Conservation (phyloP, 2,888 invertebrate genomes). For the Nomada flava region DNA sequence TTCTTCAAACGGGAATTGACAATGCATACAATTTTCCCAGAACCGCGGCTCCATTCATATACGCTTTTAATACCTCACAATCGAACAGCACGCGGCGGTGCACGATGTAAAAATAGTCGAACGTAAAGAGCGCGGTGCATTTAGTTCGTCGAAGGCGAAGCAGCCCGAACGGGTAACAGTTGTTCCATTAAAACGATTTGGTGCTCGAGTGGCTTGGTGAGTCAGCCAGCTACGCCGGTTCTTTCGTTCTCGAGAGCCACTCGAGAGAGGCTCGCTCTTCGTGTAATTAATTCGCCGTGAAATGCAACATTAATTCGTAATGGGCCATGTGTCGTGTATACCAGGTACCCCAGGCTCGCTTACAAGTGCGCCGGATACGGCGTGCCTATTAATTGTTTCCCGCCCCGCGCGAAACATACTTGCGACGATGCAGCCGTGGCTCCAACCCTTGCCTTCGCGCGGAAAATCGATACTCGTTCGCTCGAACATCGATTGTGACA, state of each 20-base stretch:
- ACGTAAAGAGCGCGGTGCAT: slow-evolving; percentile 41
- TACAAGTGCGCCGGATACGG: slow-evolving; percentile 57
- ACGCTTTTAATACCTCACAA: slow-evolving; percentile 23
- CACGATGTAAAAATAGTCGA: slow-evolving; percentile 50
- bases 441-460: background rate
- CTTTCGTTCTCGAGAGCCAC: slow-evolving; percentile 73
- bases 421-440: slow-evolving; percentile 21
- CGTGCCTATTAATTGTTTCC: slow-evolving; percentile 71
- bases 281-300: slow-evolving; percentile 82
- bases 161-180: slow-evolving; percentile 75
- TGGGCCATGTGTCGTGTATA: slow-evolving; percentile 77
- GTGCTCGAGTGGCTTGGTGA: slow-evolving; percentile 76
- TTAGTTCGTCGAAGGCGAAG: slow-evolving; percentile 51
- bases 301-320: slow-evolving; percentile 81
- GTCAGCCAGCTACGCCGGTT: slow-evolving; percentile 67
- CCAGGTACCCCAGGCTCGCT: slow-evolving; percentile 68
- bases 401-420: slow-evolving; percentile 41
- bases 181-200: slow-evolving; percentile 82
- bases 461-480: slow-evolving; percentile 1
- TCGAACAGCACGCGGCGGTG: slow-evolving; percentile 12
- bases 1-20: no score
- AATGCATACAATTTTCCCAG: no score
- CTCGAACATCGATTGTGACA: background rate
- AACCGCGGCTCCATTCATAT: slow-evolving; percentile 9
- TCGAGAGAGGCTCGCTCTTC: slow-evolving; percentile 72